phyloP scores from a whole-genome alignment of 1,140 invertebrate species.

The Drosophila pseudoobscura region DNA sequence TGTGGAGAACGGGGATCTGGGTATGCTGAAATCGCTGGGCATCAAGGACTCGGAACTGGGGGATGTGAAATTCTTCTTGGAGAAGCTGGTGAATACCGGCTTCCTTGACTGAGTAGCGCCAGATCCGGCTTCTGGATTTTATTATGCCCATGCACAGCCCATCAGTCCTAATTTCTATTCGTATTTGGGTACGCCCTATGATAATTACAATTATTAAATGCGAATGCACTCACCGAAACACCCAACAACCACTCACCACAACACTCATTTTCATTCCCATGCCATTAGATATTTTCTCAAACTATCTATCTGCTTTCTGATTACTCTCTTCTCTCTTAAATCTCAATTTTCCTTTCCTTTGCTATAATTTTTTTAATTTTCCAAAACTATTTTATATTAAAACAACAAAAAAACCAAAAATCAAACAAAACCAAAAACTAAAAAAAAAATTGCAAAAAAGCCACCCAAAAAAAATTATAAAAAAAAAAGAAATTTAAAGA shows the following conservation, averaged over 20 bases:
- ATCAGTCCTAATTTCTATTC: slow-evolving; percentile 87
- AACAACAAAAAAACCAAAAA: slow-evolving; percentile 19
- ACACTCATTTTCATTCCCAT: slow-evolving; percentile 20
- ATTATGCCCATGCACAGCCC: slow-evolving; percentile 86
- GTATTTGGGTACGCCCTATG: slow-evolving; percentile 84
- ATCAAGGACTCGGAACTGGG: slow-evolving; percentile 97
- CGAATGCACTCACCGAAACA: slow-evolving; percentile 28
- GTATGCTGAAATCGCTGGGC: slow-evolving; percentile 95
- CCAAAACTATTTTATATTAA: slow-evolving; percentile 51
- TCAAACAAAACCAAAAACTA: slow-evolving; percentile 46
- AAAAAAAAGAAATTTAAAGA: slow-evolving; percentile 31
- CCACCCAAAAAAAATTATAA: slow-evolving; percentile 22
- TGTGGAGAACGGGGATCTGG: slow-evolving; percentile 97
- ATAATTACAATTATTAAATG: slow-evolving; percentile 79
- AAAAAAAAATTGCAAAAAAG: slow-evolving; percentile 61
- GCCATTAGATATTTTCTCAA: slow-evolving; percentile 56
- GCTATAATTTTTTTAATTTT: slow-evolving; percentile 17
- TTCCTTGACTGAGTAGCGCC: slow-evolving; percentile 95
- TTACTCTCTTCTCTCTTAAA: slow-evolving; percentile 21
- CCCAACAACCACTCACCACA: slow-evolving; percentile 9
- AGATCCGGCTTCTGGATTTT: slow-evolving; percentile 87
- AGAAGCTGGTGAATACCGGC: slow-evolving; percentile 97
- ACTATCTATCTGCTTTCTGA: slow-evolving; percentile 41
- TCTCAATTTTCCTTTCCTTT: slow-evolving; percentile 6
- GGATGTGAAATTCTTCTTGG: slow-evolving; percentile 98